These are phyloP conservation scores for Chloebia gouldiae DNA, from an alignment of 2,113 vertebrate genomes.

Conservation along the genomic window DNA sequence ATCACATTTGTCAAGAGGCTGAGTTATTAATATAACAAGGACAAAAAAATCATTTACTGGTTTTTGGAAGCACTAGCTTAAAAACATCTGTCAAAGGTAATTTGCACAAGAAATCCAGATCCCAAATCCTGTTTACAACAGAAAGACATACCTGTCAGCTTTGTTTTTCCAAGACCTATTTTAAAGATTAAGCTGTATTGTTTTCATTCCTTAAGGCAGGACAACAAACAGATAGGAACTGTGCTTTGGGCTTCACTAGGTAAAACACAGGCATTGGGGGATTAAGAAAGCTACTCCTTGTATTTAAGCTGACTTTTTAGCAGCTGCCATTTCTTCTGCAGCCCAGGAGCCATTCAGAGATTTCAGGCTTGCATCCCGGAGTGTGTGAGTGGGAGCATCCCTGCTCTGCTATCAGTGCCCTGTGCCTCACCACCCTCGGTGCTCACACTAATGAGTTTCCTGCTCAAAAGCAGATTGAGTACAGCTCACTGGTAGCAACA, in stretches of 20 bases:
- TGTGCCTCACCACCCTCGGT: fast-evolving
- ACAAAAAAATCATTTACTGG: neutral
- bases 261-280: neutral
- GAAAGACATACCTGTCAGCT: neutral
- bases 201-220: neutral
- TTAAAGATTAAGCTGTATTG: neutral
- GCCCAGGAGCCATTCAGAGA: neutral
- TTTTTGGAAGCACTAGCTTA: neutral
- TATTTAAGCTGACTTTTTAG: neutral
- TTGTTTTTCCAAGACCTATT: neutral
- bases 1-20: neutral
- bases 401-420: neutral
- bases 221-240: neutral
- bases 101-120: constrained; percentile 1
- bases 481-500: constrained; percentile 1
- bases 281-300: neutral
- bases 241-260: neutral
- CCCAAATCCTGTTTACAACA: neutral
- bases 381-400: neutral
- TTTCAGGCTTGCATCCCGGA: neutral
- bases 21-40: constrained; percentile 8
- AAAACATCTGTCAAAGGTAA: constrained; percentile 11
- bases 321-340: neutral
- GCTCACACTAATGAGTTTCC: neutral
- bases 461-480: neutral